Conservation (phyloP, 2,113 vertebrate genomes). For the Meles meles region DNA sequence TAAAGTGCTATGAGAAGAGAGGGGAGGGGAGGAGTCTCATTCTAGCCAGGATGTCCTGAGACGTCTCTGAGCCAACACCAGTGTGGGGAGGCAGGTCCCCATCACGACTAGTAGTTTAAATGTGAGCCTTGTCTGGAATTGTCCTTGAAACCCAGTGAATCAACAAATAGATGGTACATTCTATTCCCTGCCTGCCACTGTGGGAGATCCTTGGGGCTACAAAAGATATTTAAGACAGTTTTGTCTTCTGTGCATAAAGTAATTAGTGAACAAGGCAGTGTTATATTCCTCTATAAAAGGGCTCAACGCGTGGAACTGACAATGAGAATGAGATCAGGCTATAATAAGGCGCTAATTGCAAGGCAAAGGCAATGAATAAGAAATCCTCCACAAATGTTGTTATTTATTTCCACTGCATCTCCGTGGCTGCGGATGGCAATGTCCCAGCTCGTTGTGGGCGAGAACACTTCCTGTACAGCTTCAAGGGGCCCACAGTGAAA, state of each 20-base stretch:
- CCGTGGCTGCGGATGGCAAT: background rate
- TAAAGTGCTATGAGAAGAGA: background rate
- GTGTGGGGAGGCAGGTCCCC: background rate
- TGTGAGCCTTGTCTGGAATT: background rate
- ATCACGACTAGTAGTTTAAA: background rate
- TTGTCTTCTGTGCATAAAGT: conserved; percentile 8
- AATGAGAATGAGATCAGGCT: background rate
- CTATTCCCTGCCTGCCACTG: background rate
- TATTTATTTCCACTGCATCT: background rate
- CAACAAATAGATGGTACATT: background rate
- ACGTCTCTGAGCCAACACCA: background rate
- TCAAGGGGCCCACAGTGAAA: background rate
- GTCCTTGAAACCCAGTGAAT: background rate
- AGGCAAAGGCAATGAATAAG: background rate
- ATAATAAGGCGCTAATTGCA: background rate
- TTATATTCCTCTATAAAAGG: conserved; percentile 1
- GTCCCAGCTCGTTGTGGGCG: background rate
- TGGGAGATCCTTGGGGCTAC: background rate
- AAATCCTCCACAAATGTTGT: background rate
- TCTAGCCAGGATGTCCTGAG: background rate
- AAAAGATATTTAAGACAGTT: conserved; percentile 9
- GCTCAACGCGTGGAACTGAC: background rate
- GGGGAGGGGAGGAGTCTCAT: background rate
- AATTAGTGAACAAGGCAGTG: conserved; percentile 13
- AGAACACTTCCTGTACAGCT: background rate